phyloP scores from a whole-genome alignment of 2,797 vertebrate species.

The Botia kubotai region DNA sequence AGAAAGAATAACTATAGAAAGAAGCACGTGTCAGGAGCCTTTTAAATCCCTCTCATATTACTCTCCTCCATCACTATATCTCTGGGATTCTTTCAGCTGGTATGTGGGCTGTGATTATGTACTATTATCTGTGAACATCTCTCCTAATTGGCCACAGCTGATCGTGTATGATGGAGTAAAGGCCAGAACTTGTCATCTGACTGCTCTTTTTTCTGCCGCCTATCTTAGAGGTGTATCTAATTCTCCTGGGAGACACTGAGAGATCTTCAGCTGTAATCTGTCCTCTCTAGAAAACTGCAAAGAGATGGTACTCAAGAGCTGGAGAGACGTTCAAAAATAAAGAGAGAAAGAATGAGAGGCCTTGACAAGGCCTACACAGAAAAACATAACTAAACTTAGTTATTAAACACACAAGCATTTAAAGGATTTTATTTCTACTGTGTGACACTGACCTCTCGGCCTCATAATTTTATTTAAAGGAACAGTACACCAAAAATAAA shows the following conservation, averaged over 20 bases:
- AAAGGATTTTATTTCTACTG: neutral
- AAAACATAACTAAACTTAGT: neutral
- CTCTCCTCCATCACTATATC: neutral
- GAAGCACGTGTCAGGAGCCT: conserved; percentile 30
- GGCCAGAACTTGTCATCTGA: conserved; percentile 64
- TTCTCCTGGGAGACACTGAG: conserved; percentile 22
- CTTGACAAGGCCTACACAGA: neutral
- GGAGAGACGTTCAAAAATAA: conserved; percentile 12
- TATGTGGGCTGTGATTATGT: conserved; percentile 69
- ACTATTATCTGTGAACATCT: conserved; percentile 66
- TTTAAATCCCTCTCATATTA: neutral
- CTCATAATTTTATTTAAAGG: neutral
- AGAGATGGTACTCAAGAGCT: neutral
- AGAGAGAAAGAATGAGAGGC: neutral
- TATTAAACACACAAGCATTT: neutral
- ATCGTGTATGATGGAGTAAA: conserved; percentile 69
- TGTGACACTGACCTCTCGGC: neutral
- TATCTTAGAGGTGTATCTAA: conserved; percentile 20
- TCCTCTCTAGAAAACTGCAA: conserved; percentile 25
- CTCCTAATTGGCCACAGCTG: conserved; percentile 76
- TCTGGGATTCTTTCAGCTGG: conserved; percentile 63
- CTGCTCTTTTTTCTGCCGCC: conserved; percentile 15
- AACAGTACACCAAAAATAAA: neutral
- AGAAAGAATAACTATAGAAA: conserved; percentile 41
- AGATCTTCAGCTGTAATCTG: conserved; percentile 21